Conservation (phyloP, 2,113 vertebrate species). For the Gnathonemus echidnorhynchus region DNA sequence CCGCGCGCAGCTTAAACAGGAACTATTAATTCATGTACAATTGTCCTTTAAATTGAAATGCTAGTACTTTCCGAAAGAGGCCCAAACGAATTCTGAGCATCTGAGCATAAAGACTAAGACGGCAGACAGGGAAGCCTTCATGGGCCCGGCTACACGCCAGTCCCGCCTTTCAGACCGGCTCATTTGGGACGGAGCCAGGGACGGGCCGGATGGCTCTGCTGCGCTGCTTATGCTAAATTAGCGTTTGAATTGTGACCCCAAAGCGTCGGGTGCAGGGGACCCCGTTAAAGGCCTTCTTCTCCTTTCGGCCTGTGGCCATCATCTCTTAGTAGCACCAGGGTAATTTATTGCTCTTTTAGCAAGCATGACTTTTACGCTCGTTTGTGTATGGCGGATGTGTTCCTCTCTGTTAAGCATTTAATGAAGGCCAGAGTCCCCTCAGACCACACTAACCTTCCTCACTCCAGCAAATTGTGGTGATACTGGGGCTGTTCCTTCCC, state of each 20-base stretch:
- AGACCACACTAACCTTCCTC: background rate
- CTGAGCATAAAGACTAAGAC: background rate
- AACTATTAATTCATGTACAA: conserved; percentile 36
- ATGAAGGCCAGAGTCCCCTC: background rate
- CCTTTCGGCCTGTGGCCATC: background rate
- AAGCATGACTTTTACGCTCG: background rate
- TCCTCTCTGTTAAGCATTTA: background rate
- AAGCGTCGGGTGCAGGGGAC: background rate
- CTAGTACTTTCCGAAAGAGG: background rate
- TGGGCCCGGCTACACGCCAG: background rate
- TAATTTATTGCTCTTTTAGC: background rate
- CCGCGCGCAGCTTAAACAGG: conserved; percentile 29
- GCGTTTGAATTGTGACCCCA: background rate
- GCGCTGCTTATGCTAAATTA: background rate
- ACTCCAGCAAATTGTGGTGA: background rate
- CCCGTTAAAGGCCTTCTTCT: background rate
- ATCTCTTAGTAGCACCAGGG: background rate
- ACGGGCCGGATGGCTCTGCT: background rate
- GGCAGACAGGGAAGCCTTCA: background rate
- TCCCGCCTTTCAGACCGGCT: background rate
- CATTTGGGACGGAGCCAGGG: background rate
- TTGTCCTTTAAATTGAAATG: conserved; percentile 26
- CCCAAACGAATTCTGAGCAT: background rate
- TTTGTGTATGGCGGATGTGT: background rate
- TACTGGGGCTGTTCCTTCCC: background rate